Evolutionary conservation across 1,140 invertebrate species (phyloP).

Genomic region (Drosophila seguyi): DNA sequence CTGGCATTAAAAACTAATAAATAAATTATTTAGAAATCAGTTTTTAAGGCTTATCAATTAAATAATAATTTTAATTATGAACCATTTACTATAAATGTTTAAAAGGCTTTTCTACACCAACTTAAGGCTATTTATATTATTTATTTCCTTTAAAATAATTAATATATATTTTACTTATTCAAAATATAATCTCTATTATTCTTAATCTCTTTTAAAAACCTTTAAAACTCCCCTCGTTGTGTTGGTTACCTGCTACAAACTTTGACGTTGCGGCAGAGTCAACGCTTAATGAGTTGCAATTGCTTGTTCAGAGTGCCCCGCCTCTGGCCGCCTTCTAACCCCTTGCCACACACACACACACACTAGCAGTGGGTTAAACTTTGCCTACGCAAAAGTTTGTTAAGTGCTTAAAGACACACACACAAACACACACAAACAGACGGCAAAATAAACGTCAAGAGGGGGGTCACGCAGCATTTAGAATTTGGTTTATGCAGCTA

Average conservation of each 20-base stretch:
- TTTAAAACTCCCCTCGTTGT: constrained; percentile 15
- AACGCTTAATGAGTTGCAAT: constrained; percentile 79
- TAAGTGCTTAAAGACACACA: constrained; percentile 72
- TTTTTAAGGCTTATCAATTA: too few relatives aligned
- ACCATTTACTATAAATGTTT: too few relatives aligned
- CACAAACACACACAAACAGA: constrained; percentile 11
- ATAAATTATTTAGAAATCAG: too few relatives aligned
- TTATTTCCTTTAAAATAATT: too few relatives aligned
- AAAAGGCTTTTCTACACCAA: too few relatives aligned
- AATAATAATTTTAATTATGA: neutral
- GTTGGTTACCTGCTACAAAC: constrained; percentile 57
- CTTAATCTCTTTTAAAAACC: too few relatives aligned
- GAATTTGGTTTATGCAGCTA: constrained; percentile 73
- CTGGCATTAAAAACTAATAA: too few relatives aligned
- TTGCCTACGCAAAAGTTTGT: constrained; percentile 70
- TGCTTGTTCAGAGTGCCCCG: constrained; percentile 68
- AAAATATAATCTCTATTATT: too few relatives aligned
- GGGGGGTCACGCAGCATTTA: constrained; percentile 60
- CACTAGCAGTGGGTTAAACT: constrained; percentile 39
- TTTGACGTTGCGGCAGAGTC: constrained; percentile 67
- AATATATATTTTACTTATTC: too few relatives aligned
- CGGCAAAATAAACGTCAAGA: constrained; percentile 6
- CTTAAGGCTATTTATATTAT: too few relatives aligned
- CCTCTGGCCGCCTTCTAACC: constrained; percentile 1
- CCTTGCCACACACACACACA: constrained; percentile 1